Percentiles rank a stretch among this genome's conserved stretches.
Evolutionary conservation across 2,888 invertebrate species (phyloP).

Genomic region (Mamestra brassicae): DNA sequence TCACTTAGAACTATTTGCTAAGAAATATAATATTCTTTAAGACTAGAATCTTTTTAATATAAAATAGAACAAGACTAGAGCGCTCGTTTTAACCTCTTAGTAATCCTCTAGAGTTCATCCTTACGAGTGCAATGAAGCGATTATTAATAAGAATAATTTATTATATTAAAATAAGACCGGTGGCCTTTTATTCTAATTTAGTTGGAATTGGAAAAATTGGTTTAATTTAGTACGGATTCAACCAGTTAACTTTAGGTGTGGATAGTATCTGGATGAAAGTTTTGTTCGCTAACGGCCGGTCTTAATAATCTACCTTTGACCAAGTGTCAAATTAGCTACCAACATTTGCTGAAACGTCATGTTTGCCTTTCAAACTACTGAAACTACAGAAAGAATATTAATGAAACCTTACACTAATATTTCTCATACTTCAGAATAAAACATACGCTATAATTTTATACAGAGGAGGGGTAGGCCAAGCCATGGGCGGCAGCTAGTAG

Average conservation of each 20-base stretch:
- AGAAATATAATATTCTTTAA: constrained; percentile 38
- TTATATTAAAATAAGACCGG: background rate
- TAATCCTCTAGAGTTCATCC: constrained; percentile 5
- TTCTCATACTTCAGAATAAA: too few species aligned
- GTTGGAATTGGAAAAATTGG: background rate
- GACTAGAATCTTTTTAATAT: constrained; percentile 5
- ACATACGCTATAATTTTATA: too few species aligned
- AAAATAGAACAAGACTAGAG: background rate
- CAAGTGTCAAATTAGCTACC: too few species aligned
- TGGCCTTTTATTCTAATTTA: background rate
- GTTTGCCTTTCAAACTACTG: too few species aligned
- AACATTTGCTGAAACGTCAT: too few species aligned
- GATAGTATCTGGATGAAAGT: too few species aligned
- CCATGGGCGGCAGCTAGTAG: background rate
- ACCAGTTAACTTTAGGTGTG: background rate
- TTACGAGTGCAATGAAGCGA: background rate
- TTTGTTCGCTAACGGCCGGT: too few species aligned
- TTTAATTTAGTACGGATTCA: background rate
- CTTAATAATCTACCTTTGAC: too few species aligned
- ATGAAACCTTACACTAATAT: too few species aligned
- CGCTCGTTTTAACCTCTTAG: constrained; percentile 2
- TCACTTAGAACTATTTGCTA: constrained; percentile 22
- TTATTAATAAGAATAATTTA: constrained; percentile 10
- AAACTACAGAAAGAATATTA: too few species aligned
- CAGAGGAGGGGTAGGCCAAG: background rate